Conservation (phyloP, 2,888 invertebrate species). For the Lasioglossum lativentre region DNA sequence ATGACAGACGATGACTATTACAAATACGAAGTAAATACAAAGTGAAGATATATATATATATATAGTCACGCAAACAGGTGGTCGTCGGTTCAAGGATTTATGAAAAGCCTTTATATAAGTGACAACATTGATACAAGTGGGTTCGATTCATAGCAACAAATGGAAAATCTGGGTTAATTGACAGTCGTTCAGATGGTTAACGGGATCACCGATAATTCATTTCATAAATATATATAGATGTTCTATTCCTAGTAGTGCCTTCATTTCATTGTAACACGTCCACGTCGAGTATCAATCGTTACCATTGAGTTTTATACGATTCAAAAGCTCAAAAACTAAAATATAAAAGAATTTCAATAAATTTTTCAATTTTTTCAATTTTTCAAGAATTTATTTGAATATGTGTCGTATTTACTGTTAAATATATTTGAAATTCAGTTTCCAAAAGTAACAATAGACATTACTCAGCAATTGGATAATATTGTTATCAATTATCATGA, state of each 20-base stretch:
- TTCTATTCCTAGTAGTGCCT: neutral
- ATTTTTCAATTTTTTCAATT: too few relatives aligned
- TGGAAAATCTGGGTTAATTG: neutral
- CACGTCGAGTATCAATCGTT: neutral
- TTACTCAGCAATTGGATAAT: neutral
- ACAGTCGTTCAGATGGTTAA: neutral
- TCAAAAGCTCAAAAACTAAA: neutral
- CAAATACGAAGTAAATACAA: neutral
- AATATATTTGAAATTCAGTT: neutral
- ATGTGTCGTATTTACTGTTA: neutral
- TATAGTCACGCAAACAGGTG: neutral
- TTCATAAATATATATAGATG: constrained; percentile 4
- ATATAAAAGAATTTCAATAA: neutral
- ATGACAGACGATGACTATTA: neutral
- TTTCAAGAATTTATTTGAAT: too few relatives aligned
- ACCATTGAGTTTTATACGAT: neutral
- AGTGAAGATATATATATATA: too few relatives aligned
- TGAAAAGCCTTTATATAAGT: neutral
- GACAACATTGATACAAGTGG: neutral
- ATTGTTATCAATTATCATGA: neutral
- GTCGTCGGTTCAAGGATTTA: neutral
- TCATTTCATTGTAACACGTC: neutral
- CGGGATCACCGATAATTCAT: neutral
- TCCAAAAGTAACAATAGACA: neutral
- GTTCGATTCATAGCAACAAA: neutral